phyloP scores from a whole-genome alignment of 2,797 vertebrate species.

The Microcaecilia unicolor region DNA sequence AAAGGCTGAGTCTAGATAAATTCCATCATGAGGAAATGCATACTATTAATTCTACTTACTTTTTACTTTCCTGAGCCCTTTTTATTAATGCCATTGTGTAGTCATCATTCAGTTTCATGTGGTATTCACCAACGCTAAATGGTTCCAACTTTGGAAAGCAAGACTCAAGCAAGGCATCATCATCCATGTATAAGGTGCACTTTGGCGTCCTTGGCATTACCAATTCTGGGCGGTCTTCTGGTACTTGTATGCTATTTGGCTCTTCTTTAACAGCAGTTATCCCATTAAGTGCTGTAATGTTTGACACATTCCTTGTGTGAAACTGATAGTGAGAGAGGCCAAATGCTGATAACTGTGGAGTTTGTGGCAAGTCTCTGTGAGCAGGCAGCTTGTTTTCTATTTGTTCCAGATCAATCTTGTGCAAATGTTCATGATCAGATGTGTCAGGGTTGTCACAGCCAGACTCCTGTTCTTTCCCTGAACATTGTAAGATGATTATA shows the following conservation, averaged over 20 bases:
- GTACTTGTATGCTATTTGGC: background rate
- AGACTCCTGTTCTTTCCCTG: constrained; percentile 15
- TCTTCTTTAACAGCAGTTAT: background rate
- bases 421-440: too few relatives aligned
- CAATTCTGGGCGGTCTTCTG: background rate
- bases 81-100: constrained; percentile 73
- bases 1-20: too few relatives aligned
- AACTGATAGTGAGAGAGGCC: constrained; percentile 74
- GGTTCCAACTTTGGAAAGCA: constrained; percentile 68
- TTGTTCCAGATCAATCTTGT: constrained; percentile 12
- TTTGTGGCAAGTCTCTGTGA: constrained; percentile 31
- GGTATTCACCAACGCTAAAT: constrained; percentile 75
- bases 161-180: constrained; percentile 52
- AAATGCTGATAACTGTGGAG: constrained; percentile 80
- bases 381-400: background rate
- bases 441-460: constrained; percentile 8
- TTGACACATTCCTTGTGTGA: constrained; percentile 26
- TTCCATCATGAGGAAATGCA: too few relatives aligned
- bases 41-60: too few relatives aligned
- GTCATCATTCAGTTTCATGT: constrained; percentile 77
- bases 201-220: constrained; percentile 61
- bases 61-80: constrained; percentile 32
- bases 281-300: background rate
- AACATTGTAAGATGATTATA: too few relatives aligned
- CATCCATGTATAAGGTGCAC: constrained; percentile 63